Base-by-base conservation (phyloP, 1,140 invertebrate species). In the Macrobrachium nipponense region DNA sequence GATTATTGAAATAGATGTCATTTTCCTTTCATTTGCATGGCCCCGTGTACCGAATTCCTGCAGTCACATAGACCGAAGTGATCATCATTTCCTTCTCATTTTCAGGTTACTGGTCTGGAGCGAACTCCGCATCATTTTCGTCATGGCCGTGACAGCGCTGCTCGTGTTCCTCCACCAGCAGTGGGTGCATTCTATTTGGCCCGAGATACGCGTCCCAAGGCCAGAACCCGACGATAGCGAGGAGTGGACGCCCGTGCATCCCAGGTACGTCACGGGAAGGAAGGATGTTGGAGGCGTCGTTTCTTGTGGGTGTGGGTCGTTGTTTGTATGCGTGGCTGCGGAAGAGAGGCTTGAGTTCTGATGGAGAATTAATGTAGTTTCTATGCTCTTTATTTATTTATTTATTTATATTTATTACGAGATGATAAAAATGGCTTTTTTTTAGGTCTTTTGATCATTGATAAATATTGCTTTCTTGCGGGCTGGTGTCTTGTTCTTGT, bases 151-250 rank as follows among this genome's bases (percentile, higher is more conserved):
- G 59, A 75, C 82, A n/a, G 75, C 76, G 2, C 76, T 90, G 18
- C 27, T 70, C 3, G 80, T 88, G 43, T 89, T 89, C 86, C 77
- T 89, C 14, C 89, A 90, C 80, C 89, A 87, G 79, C 88, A 89
- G 62, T 90, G 90, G 90, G 72, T 88, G 20, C 76, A 89, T 81
- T 80, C 87, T 80, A 89, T 90, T 81, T 90, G 90, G 90, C 90
- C 90, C 64, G 90, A 90, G 87, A 90, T 90, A 51, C 89, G 90
- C 88, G 89, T 89, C 8, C 88, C 88, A 79, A 85, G 82, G 86
- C 86, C 86, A 18, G 88, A 86, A 43, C 77, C 88, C 20, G 85
- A 89, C 51, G 86, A 89, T 75, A 51, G 86, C 18, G 88, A 89
- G 59, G 82, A 87, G 18, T 89, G 88, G 88, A 87, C 86, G 18